Conservation (phyloP, 2,113 vertebrate genomes). For the Passer montanus region DNA sequence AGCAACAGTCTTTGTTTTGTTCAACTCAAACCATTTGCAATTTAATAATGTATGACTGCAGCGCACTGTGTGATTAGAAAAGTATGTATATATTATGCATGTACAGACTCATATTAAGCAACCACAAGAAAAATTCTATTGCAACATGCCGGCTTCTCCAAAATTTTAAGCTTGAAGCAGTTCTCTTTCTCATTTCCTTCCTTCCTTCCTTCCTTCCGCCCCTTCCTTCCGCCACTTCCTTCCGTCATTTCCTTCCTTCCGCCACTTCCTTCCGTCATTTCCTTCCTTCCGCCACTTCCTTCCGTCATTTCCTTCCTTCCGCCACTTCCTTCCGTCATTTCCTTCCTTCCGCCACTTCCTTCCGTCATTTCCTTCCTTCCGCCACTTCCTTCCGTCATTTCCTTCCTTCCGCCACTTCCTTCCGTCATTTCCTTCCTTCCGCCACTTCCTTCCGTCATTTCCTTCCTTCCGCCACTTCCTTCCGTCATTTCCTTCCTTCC, state of each 20-base stretch:
- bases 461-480: fast-evolving
- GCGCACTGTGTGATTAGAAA: neutral
- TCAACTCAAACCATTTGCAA: neutral
- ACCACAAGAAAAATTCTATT: neutral
- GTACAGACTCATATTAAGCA: neutral
- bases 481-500: neutral
- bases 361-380: too few relatives aligned
- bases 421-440: too few relatives aligned
- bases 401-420: too few relatives aligned
- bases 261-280: too few relatives aligned
- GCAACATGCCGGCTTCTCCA: neutral
- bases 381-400: too few relatives aligned
- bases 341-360: neutral
- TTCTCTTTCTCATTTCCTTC: too few relatives aligned
- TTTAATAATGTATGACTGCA: neutral
- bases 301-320: too few relatives aligned
- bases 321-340: too few relatives aligned
- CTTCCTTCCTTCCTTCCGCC: neutral
- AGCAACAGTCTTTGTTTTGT: neutral
- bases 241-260: too few relatives aligned
- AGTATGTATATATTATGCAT: neutral
- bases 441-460: too few relatives aligned
- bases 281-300: too few relatives aligned
- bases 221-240: neutral
- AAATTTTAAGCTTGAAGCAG: neutral